Evolutionary conservation across 2,797 vertebrate genomes (phyloP).

Genomic region (Lophotriccus pileatus): DNA sequence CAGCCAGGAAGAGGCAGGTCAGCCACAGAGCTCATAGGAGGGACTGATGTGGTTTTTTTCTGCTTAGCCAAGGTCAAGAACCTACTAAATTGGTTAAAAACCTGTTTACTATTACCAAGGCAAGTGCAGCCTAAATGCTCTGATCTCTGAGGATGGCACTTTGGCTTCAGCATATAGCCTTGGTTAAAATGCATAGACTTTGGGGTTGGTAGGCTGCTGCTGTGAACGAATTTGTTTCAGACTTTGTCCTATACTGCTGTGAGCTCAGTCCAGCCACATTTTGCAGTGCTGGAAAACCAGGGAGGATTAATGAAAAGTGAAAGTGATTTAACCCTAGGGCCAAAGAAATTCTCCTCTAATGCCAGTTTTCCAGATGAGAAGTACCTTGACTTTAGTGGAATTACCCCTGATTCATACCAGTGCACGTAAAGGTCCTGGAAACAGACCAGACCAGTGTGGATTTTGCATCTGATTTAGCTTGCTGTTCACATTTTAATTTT

Average conservation of each 20-base stretch:
- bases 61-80: background rate
- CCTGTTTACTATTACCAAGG: background rate
- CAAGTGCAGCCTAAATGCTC: background rate
- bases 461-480: background rate
- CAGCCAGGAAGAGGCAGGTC: background rate
- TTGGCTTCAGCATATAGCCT: background rate
- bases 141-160: background rate
- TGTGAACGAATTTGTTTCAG: background rate
- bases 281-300: background rate
- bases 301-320: constrained; percentile 20
- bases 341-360: constrained; percentile 7
- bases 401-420: background rate
- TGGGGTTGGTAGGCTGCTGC: background rate
- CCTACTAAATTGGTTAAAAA: background rate
- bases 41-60: background rate
- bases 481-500: background rate
- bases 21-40: background rate
- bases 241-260: background rate
- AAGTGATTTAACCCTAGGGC: background rate
- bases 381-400: background rate
- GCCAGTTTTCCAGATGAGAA: constrained; percentile 17
- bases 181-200: constrained; percentile 20
- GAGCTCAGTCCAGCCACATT: background rate
- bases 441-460: background rate
- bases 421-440: background rate